Evolutionary conservation across 2,888 invertebrate species (phyloP).

Genomic region (Drosophila hamatofila): DNA sequence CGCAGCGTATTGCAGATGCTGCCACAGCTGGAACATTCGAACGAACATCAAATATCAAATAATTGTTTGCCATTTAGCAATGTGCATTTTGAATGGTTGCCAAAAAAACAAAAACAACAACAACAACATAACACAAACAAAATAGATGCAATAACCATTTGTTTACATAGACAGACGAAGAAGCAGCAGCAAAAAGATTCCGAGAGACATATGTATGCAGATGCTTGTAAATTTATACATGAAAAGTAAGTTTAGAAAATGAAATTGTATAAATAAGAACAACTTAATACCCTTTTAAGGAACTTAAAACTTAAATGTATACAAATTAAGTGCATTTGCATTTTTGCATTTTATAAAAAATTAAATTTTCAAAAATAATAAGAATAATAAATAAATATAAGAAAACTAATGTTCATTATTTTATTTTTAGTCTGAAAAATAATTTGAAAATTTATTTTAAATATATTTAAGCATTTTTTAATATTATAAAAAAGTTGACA

Average conservation of each 20-base stretch:
- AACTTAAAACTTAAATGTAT: too few relatives aligned
- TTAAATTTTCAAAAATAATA: too few relatives aligned
- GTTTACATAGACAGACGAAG: slow-evolving; percentile 28
- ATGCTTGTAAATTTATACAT: slow-evolving; percentile 1
- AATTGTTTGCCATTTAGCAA: slow-evolving; percentile 66
- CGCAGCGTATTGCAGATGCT: slow-evolving; percentile 46
- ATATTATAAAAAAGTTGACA: too few relatives aligned
- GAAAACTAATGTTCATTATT: too few relatives aligned
- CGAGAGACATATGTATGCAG: slow-evolving; percentile 27
- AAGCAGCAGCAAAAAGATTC: slow-evolving; percentile 10
- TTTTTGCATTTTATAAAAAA: too few relatives aligned
- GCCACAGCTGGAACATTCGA: slow-evolving; percentile 26
- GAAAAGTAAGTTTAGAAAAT: not conserved
- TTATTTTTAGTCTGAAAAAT: not conserved
- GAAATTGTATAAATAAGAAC: too few relatives aligned
- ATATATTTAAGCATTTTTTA: too few relatives aligned
- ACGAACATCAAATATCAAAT: slow-evolving; percentile 62
- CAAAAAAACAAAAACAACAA: slow-evolving; percentile 40
- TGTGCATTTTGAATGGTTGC: slow-evolving; percentile 64
- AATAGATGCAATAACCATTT: slow-evolving; percentile 42
- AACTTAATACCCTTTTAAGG: not conserved
- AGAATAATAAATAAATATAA: too few relatives aligned
- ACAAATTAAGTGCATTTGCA: too few relatives aligned
- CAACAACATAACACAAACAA: slow-evolving; percentile 14
- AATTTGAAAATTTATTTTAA: too few relatives aligned